Percentiles rank a stretch among this genome's conserved stretches.
Evolutionary conservation across 2,888 invertebrate genomes (phyloP).

Genomic region (Ophion slaviceki): DNA sequence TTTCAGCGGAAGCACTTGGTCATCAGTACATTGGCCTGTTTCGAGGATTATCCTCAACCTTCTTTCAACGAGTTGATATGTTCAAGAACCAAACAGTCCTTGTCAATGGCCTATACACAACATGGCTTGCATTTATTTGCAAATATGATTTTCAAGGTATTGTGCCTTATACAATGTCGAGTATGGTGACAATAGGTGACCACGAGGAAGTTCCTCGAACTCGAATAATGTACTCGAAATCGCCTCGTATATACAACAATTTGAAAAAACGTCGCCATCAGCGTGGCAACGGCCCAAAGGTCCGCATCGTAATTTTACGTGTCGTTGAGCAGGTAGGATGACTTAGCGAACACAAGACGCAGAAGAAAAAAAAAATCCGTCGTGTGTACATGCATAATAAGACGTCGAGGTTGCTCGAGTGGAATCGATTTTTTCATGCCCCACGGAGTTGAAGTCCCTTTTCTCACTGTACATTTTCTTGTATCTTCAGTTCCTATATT

Average conservation of each 20-base stretch:
- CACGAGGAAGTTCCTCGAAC: too few species aligned
- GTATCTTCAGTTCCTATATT: neutral
- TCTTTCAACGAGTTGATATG: too few species aligned
- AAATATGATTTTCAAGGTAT: too few species aligned
- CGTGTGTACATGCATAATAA: neutral
- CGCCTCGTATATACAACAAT: neutral
- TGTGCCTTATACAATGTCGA: too few species aligned
- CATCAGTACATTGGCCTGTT: too few species aligned
- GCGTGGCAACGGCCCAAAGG: neutral
- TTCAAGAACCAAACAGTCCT: too few species aligned
- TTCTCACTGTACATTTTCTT: neutral
- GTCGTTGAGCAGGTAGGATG: neutral
- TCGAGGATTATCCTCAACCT: too few species aligned
- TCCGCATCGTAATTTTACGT: neutral
- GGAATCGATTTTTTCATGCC: neutral
- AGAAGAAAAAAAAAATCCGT: neutral
- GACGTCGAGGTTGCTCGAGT: neutral
- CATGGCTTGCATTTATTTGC: too few species aligned
- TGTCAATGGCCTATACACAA: too few species aligned
- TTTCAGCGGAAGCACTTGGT: too few species aligned
- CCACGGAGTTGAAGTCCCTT: neutral
- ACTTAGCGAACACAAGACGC: neutral
- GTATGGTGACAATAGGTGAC: too few species aligned
- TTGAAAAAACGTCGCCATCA: neutral
- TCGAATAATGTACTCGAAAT: too few species aligned